phyloP scores from a whole-genome alignment of 2,797 vertebrate species.

The Heliangelus exortis region DNA sequence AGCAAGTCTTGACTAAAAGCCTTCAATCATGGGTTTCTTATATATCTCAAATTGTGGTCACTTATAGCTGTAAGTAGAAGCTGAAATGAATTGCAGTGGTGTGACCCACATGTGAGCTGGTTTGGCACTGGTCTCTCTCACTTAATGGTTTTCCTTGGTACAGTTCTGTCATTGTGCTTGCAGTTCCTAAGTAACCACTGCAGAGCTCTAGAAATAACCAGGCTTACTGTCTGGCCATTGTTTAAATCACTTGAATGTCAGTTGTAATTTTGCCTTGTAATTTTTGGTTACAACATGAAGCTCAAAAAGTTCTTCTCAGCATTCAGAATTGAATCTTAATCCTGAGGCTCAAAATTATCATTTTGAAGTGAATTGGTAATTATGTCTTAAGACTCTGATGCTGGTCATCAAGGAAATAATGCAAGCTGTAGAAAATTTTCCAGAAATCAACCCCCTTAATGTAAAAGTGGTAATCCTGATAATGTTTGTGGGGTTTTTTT shows the following conservation, averaged over 20 bases:
- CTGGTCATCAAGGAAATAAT: neutral
- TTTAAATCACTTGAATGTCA: neutral
- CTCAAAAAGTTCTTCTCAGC: neutral
- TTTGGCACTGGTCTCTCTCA: neutral
- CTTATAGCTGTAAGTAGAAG: neutral
- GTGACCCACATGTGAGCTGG: neutral
- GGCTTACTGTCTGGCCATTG: neutral
- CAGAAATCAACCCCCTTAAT: neutral
- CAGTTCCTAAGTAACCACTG: neutral
- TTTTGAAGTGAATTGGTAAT: neutral
- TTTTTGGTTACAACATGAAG: neutral
- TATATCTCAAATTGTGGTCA: neutral
- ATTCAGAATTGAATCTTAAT: neutral
- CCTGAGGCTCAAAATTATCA: fast-evolving
- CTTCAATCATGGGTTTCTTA: neutral
- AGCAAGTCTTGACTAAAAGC: neutral
- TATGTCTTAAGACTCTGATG: neutral
- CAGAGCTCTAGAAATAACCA: neutral
- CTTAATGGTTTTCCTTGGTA: neutral
- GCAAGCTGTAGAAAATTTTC: neutral
- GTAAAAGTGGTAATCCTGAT: neutral
- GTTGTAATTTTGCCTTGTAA: neutral
- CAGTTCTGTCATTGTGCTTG: neutral
- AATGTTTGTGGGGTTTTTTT: neutral
- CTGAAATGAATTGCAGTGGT: neutral